Percentiles rank a stretch among this genome's conserved stretches.
Evolutionary conservation across 2,113 vertebrate species (phyloP).

Genomic region (Urocynchramus pylzowi): DNA sequence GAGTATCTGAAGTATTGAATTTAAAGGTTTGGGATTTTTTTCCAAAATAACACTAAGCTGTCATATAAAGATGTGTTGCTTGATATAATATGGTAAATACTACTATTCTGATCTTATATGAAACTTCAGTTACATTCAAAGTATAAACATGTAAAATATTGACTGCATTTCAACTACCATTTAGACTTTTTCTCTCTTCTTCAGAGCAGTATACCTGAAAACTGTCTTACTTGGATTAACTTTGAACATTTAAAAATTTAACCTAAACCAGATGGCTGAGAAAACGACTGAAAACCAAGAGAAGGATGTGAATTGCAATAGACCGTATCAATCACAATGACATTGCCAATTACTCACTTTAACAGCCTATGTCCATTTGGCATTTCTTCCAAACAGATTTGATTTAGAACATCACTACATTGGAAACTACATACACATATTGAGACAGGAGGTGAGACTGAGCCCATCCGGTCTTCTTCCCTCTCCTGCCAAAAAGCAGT

Average conservation of each 20-base stretch:
- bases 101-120: background rate
- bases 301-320: background rate
- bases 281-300: background rate
- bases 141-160: background rate
- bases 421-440: background rate
- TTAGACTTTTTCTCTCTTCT: background rate
- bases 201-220: background rate
- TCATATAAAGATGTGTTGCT: background rate
- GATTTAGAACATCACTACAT: background rate
- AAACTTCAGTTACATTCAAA: background rate
- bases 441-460: background rate
- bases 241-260: background rate
- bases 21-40: background rate
- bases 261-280: background rate
- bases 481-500: background rate
- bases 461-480: background rate
- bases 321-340: background rate
- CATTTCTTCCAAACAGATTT: conserved; percentile 12
- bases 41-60: background rate
- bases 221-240: background rate
- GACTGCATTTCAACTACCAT: background rate
- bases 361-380: background rate
- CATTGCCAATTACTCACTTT: background rate
- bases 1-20: background rate
- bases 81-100: background rate